These are phyloP conservation scores for Stenopsyche tienmushanensis DNA, from an alignment of 1,140 invertebrate species.

Conservation along the genomic window DNA sequence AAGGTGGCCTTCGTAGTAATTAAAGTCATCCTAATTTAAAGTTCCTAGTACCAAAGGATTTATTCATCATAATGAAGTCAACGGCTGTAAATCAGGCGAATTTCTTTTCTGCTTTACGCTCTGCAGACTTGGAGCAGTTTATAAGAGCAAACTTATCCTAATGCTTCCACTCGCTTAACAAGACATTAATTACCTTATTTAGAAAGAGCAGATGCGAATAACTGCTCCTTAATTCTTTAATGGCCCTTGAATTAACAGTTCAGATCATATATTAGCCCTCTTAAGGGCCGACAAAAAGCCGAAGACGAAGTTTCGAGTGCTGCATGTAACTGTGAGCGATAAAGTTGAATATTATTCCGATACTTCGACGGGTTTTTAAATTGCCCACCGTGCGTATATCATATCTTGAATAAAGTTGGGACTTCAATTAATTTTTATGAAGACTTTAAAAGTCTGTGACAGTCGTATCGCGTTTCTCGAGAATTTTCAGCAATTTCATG, in stretches of 20 bases:
- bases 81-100: neutral
- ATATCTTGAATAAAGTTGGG: no score
- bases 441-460: neutral
- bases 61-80: no score
- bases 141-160: neutral
- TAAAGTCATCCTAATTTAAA: no score
- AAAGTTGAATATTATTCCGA: no score
- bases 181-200: constrained; percentile 26
- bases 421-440: neutral
- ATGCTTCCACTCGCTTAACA: constrained; percentile 19
- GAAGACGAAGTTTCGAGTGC: neutral
- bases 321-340: neutral
- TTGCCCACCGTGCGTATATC: no score
- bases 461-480: no score
- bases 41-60: no score
- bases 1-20: no score
- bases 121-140: neutral
- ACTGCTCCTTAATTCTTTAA: constrained; percentile 28
- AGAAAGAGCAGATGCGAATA: constrained; percentile 23
- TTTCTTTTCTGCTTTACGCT: neutral
- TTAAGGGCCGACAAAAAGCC: neutral
- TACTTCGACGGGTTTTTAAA: no score
- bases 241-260: constrained; percentile 20
- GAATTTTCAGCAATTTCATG: no score
- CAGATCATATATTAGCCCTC: constrained; percentile 6